Percentiles rank a stretch among this genome's conserved stretches.
Conservation (phyloP, 2,113 vertebrate genomes). For the Gila orcuttii region DNA sequence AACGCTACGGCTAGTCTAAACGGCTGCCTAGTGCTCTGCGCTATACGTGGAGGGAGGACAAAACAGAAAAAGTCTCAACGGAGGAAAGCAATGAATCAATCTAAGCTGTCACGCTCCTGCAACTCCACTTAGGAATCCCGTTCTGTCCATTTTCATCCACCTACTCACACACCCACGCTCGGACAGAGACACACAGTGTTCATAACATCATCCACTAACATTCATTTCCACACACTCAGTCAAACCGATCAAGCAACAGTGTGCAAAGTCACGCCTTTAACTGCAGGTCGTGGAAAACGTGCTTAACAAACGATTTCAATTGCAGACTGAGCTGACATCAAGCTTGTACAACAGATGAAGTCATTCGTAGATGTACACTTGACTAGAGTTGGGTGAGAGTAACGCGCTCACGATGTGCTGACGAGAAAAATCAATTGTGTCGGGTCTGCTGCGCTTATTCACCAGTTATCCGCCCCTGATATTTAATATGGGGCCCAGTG, state of each 20-base stretch:
- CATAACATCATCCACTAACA: constrained; percentile 15
- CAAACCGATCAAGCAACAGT: constrained; percentile 33
- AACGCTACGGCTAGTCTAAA: constrained; percentile 80
- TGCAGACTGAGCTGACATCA: constrained; percentile 36
- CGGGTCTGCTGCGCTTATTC: constrained; percentile 65
- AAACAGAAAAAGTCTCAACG: constrained; percentile 84
- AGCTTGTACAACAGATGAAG: constrained; percentile 44
- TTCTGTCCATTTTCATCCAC: constrained; percentile 55
- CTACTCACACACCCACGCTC: constrained; percentile 44
- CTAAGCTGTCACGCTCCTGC: constrained; percentile 63
- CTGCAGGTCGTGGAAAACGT: neutral
- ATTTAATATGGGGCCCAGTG: constrained; percentile 69
- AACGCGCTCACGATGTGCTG: constrained; percentile 42
- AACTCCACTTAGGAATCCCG: constrained; percentile 58
- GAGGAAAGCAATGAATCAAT: constrained; percentile 89
- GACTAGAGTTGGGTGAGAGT: constrained; percentile 32
- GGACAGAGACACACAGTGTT: constrained; percentile 1
- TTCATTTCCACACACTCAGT: constrained; percentile 41
- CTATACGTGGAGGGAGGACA: constrained; percentile 72
- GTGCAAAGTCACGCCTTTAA: constrained; percentile 37
- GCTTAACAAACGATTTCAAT: constrained; percentile 38
- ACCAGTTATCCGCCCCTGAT: constrained; percentile 66
- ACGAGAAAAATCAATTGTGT: constrained; percentile 69
- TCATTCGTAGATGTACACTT: constrained; percentile 5
- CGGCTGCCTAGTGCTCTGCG: constrained; percentile 52